These are phyloP conservation scores for Arctopsyche grandis DNA, from an alignment of 1,140 invertebrate species.

Conservation along the genomic window DNA sequence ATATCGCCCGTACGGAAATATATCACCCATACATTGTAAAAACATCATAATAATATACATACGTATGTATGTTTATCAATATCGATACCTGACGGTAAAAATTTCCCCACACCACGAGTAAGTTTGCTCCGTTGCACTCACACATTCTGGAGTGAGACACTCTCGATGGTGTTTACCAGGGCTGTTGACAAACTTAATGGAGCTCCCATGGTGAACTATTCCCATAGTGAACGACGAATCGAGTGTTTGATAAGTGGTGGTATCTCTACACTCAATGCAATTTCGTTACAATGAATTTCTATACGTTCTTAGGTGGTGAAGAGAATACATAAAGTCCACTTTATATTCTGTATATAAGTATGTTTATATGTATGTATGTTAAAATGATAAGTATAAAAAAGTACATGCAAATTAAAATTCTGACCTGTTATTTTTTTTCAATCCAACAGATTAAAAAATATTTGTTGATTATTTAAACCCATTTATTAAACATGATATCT, in stretches of 20 bases:
- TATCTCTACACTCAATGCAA: not conserved
- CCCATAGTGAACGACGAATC: not conserved
- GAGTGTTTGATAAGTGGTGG: not conserved
- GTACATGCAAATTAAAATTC: too few species aligned
- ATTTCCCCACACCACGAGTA: not conserved
- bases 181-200: slow-evolving; percentile 11
- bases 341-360: too few species aligned
- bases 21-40: not conserved
- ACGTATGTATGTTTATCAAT: not conserved
- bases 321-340: too few species aligned
- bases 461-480: too few species aligned
- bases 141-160: not conserved
- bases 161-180: not conserved
- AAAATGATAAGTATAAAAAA: too few species aligned
- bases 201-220: not conserved
- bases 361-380: too few species aligned
- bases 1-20: not conserved
- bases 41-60: not conserved
- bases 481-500: too few species aligned
- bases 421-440: too few species aligned
- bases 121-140: not conserved
- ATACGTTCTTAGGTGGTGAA: too few species aligned
- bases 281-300: too few species aligned
- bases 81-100: too few species aligned
- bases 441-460: too few species aligned